Conservation (phyloP, 2,797 vertebrate species). For the Naso thynnoides region DNA sequence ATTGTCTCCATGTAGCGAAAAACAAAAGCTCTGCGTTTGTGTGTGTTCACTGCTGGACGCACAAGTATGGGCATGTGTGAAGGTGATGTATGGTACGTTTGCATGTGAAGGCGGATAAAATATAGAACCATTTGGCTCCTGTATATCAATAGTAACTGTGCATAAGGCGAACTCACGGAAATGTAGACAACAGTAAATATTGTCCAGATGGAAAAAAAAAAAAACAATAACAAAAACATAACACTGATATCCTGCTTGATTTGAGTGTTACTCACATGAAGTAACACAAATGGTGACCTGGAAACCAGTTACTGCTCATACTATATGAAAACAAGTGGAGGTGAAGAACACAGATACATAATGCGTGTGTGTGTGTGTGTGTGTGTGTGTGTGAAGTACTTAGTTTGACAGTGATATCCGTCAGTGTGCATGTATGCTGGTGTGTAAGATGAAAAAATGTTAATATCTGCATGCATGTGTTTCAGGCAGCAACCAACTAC, state of each 20-base stretch:
- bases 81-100: neutral
- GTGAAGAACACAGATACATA: neutral
- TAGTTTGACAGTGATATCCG: conserved; percentile 5
- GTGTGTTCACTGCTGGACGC: conserved; percentile 8
- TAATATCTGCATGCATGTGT: conserved; percentile 18
- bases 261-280: neutral
- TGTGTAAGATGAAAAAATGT: conserved; percentile 13
- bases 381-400: neutral
- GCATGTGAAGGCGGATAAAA: neutral
- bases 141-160: too few relatives aligned
- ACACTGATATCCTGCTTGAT: neutral
- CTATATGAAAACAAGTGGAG: neutral
- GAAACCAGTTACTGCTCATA: neutral
- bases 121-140: neutral
- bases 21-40: conserved; percentile 32
- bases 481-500: conserved; percentile 27
- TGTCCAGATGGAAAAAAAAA: neutral
- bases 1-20: conserved; percentile 34
- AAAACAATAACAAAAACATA: too few relatives aligned
- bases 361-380: neutral
- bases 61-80: conserved; percentile 13
- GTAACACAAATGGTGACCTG: neutral
- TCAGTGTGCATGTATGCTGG: neutral
- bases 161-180: neutral
- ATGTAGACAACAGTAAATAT: neutral